Evolutionary conservation across 2,888 invertebrate genomes (phyloP), one percentile per base, ranked within the genome.

Genomic region (Drosophila pegasa): DNA sequence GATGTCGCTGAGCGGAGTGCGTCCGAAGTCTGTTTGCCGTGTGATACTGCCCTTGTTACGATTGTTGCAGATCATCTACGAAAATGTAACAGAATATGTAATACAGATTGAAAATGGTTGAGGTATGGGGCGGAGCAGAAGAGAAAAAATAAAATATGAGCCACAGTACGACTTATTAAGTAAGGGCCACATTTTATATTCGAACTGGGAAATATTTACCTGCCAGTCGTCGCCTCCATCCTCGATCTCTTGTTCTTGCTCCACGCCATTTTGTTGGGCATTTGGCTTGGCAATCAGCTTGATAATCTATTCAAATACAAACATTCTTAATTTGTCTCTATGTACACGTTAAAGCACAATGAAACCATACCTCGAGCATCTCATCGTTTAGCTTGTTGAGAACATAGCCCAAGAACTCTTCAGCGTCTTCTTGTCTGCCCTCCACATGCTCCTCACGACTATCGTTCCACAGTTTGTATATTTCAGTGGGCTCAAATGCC

Each of bases 301-400:
- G 86, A 94, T 94, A 37, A 94, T 91, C 94, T 94, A 9, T 1
- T 50, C 20, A 22, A 40, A 38, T 35, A 18, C 2, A 52, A 18
- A 10, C 0, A 33, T 7, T 29, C 7, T 22, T n/a, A 43, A 16
- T 16, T 18, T 7, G 14, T 8, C 0, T 16, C 0, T 29, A 43
- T 18, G 18, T 2, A 7, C 3, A 12, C 2, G 2, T n/a, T 3
- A 9, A 40, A 14, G 2, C 2, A 16, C 9, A n/a, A 29, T 45
- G 9, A 7, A 0, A 4, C 3, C 71, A 90, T 87, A 97, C 96
- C 94, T 98, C 97, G 3, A 97, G 94, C 98, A 99, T 98, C 93
- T 99, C 99, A 92, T 99, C 99, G 90, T 98, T 98, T 60, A 99
- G 94, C 27, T 97, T 97, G 93, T 98, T 99, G 25, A 99, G 94